These are phyloP conservation scores for Crotalus tigris DNA, from an alignment of 2,113 vertebrate genomes.

Conservation along the genomic window DNA sequence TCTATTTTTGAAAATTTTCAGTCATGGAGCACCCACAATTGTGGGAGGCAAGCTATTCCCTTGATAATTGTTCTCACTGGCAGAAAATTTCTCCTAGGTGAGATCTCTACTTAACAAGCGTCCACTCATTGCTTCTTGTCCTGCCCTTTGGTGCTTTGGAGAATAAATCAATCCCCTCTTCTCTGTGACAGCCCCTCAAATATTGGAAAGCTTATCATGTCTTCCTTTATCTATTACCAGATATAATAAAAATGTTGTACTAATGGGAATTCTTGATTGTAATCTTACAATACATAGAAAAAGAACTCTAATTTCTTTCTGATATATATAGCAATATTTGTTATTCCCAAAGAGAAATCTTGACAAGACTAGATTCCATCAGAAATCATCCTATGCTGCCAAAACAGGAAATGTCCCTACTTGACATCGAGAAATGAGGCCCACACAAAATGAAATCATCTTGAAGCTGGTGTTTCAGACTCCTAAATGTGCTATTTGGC, in stretches of 20 bases:
- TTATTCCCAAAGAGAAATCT: background rate
- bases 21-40: background rate
- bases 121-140: background rate
- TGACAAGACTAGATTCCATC: background rate
- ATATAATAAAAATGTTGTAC: background rate
- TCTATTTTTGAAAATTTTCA: background rate
- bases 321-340: background rate
- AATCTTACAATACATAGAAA: background rate
- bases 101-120: background rate
- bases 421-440: background rate
- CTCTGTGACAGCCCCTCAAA: background rate
- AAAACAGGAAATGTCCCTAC: constrained; percentile 12
- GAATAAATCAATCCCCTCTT: background rate
- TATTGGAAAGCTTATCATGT: background rate
- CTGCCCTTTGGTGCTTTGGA: background rate
- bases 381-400: background rate
- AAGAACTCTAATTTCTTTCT: background rate
- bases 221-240: background rate
- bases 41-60: background rate
- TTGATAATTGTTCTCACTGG: background rate
- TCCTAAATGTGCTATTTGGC: background rate
- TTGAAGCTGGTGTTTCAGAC: background rate
- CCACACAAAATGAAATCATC: background rate
- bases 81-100: background rate
- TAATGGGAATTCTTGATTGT: background rate